Conservation (phyloP, 2,113 vertebrate species). For the Actinemys pallida region DNA sequence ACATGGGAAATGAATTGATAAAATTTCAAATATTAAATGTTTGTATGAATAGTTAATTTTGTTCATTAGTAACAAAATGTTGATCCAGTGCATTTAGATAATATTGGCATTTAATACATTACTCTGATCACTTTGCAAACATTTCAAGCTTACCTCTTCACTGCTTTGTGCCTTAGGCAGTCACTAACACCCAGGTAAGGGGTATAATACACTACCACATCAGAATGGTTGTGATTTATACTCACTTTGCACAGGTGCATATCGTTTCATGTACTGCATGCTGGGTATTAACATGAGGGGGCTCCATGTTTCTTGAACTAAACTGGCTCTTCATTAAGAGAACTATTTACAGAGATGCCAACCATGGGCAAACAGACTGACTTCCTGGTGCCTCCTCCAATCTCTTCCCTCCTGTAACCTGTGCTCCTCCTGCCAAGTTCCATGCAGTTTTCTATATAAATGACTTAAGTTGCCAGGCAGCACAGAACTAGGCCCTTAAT, state of each 20-base stretch:
- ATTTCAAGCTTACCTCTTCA: constrained; percentile 38
- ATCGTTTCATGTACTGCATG: background rate
- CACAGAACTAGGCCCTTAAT: background rate
- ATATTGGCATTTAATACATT: background rate
- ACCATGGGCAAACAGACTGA: background rate
- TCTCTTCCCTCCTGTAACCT: background rate
- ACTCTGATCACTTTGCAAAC: background rate
- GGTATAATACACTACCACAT: background rate
- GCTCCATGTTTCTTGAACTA: background rate
- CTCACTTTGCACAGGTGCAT: constrained; percentile 10
- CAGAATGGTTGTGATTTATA: constrained; percentile 29
- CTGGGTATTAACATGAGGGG: constrained; percentile 9
- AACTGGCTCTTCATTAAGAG: background rate
- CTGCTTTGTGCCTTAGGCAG: constrained; percentile 31
- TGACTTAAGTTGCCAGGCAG: background rate
- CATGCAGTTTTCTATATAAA: background rate
- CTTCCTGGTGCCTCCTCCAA: background rate
- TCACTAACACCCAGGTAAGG: constrained; percentile 39
- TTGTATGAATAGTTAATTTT: constrained; percentile 45
- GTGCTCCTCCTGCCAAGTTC: background rate
- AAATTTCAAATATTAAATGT: background rate
- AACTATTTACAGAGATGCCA: background rate
- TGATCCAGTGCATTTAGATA: constrained; percentile 29
- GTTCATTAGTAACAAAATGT: background rate
- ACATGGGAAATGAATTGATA: background rate